Evolutionary conservation across 2,797 vertebrate genomes (phyloP), one percentile per base, ranked within the genome.

Genomic region (Clarias laeviceps): DNA sequence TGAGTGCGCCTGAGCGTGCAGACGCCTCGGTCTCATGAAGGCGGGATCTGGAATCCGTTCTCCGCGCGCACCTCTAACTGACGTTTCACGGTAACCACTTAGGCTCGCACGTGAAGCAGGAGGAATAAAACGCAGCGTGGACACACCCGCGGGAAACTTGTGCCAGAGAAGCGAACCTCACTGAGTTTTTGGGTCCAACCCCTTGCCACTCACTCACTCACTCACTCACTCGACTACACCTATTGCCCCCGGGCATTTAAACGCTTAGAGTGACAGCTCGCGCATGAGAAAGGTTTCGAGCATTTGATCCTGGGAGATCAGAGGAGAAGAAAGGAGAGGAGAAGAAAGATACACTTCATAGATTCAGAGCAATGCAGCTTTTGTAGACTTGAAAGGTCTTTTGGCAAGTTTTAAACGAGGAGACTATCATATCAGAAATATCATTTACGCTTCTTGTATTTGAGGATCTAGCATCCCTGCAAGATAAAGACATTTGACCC

Each of bases 71-170:
- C 22, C 54, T 40, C 50, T 22, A 2, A 45, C 61, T 74, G 50
- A 74, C 37, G 82, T 20, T 40, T 32, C 24, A 32, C 5, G 45
- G n/a, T 61, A 32, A 57, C 34, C 17, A 0, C 29, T 82, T 40
- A 45, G 73, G 57, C 34, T 40, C 5, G 29, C 80, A 37, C 22
- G 34, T 50, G 82, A 45, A 32, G 11, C 24, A 80, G 40, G 85
- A 79, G 82, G 77, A 62, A 86, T 74, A 84, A 77, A 73, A 37
- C 50, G 62, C 73, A 66, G 82, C 45, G 85, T 59, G 77, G 82
- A 76, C 88, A 87, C 88, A 84, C 87, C 87, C 86, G 82, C 85
- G 80, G 87, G 86, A 72, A 88, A 87, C 84, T 89, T 86, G 77
- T 64, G 61, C 61, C 82, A 78, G 61, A 88, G 73, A 70, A 50